Base-by-base conservation (phyloP, 2,888 invertebrate genomes). In the Macrophya alboannulata region DNA sequence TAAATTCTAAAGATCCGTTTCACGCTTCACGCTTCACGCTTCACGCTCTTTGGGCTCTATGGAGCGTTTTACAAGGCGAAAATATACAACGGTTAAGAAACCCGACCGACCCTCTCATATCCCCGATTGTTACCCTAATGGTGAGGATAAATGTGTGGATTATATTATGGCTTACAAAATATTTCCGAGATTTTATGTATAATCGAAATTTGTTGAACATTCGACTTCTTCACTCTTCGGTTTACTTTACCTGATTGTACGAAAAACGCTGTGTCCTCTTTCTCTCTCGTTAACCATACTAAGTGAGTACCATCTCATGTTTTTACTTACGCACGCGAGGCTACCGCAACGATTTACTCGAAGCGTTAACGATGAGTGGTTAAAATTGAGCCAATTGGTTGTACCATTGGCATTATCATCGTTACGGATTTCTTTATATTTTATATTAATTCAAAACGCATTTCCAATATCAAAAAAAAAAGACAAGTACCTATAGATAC, bases 1-100 rank as follows among this genome's bases (percentile, higher is more conserved):
- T 45, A 45, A 74, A 45, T 74, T 45, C 21, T 9, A 17, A 74
- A 74, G 43, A 74, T 74, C 5, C 68, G 68, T 68, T 68, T 68
- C 68, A 37, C 74, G 74, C 25, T 74, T 74, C 45, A 74, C 45
- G 74, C 74, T 74, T 74, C 74, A 74, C 25, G 74, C 45, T 74
- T 74, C 43, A 40, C 74, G 74, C 45, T 72, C 12, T 45, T 25
- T 45, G 21, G 4, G 4, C 74, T 17, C 25, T 37, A 37, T 4
- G 37, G 68, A 37, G 37, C 17, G 37, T 31, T 68, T 68, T 68
- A 68, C 37, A 37, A 68, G 68, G 71, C n/a, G 40, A 40, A 40
- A n/a, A 71, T 37, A 62, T 62, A 62, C 55, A 55, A 6, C 17
- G 25, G 25, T 62, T 37, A 6, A 15, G 37, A 12, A 17, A 12